Percentiles rank a stretch among this genome's conserved stretches.
phyloP scores from a whole-genome alignment of 2,888 invertebrate genomes.

The Drosophila kuntzei region DNA sequence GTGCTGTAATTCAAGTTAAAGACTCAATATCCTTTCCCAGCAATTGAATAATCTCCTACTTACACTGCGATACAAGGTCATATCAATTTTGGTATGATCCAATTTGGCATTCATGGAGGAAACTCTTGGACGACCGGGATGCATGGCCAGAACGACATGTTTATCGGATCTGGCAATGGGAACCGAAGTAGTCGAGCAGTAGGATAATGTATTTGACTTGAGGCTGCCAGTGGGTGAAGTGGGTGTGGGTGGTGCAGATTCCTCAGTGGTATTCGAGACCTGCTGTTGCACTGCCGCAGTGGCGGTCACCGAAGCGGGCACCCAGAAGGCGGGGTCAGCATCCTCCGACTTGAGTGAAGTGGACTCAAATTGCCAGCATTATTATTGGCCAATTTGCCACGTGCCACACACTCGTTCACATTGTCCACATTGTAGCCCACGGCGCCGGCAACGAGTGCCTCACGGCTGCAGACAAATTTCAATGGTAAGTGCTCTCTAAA shows the following conservation, averaged over 20 bases:
- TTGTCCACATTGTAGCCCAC: constrained; percentile 85
- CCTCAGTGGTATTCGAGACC: constrained; percentile 81
- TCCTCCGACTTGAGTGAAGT: constrained; percentile 83
- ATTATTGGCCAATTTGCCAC: constrained; percentile 57
- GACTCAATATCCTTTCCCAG: background rate
- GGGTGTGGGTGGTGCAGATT: constrained; percentile 86
- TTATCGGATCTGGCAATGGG: constrained; percentile 86
- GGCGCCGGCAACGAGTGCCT: constrained; percentile 85
- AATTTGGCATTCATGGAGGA: constrained; percentile 89
- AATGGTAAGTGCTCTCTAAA: constrained; percentile 4
- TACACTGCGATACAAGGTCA: constrained; percentile 87
- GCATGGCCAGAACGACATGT: constrained; percentile 87
- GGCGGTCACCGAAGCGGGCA: constrained; percentile 79
- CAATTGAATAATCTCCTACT: constrained; percentile 24
- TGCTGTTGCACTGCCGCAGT: constrained; percentile 77
- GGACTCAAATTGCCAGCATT: constrained; percentile 83
- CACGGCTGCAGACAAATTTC: constrained; percentile 81
- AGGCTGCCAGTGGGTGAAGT: constrained; percentile 86
- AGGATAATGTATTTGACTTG: constrained; percentile 84
- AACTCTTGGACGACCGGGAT: constrained; percentile 86
- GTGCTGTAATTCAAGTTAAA: constrained; percentile 55
- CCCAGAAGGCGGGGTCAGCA: constrained; percentile 86
- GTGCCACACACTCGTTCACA: constrained; percentile 80
- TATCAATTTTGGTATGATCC: constrained; percentile 88
- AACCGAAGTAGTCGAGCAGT: constrained; percentile 82